Base-by-base conservation (phyloP, 2,888 invertebrate species). In the Epistrophe grossulariae region DNA sequence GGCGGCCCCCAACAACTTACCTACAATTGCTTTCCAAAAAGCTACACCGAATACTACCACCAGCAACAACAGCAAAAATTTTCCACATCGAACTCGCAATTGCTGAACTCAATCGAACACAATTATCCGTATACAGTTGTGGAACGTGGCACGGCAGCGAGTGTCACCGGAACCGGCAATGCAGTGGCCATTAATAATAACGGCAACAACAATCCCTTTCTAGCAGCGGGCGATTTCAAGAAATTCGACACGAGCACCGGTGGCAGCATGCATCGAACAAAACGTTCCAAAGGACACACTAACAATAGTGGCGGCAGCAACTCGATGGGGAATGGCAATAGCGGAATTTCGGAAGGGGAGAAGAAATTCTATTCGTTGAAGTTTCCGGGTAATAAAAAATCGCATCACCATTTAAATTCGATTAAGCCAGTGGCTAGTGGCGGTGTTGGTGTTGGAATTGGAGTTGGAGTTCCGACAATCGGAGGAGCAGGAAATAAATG, bases 291-390 rank as follows among this genome's bases (percentile, higher is more conserved):
- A 68, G 87, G 83, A 64, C 82, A 82, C 55, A 24, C 45, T 0
- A 45, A 15, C 55, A 59, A 59, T 35, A n/a, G 38, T 52, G 40
- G 64, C 4, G 50, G n/a, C n/a, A 24, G 62, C 40, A 35, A 9
- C 9, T 15, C 17, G 45, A 40, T 88, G 10, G 40, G 88, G 11
- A 88, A 89, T 43, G 89, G 89, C 11, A n/a, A 13, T 2, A 89
- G 17, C 28, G 84, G 84, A 3, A 73, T 89, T 72, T 72, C 90
- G 24, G 91, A 91, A 11, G 90, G 90, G 38, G 92, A 92, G 38
- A 92, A 92, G 89, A 92, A 92, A 87, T 93, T 93, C 89, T 92
- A 93, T 79, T 93, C 93, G 7, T 88, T 93, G 24, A 93, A 93
- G 88, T 92, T 92, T 66, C 89, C 90, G 50, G 88, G 89, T 62